Base-by-base conservation (phyloP, 2,888 invertebrate species). In the Liodrosophila aerea region DNA sequence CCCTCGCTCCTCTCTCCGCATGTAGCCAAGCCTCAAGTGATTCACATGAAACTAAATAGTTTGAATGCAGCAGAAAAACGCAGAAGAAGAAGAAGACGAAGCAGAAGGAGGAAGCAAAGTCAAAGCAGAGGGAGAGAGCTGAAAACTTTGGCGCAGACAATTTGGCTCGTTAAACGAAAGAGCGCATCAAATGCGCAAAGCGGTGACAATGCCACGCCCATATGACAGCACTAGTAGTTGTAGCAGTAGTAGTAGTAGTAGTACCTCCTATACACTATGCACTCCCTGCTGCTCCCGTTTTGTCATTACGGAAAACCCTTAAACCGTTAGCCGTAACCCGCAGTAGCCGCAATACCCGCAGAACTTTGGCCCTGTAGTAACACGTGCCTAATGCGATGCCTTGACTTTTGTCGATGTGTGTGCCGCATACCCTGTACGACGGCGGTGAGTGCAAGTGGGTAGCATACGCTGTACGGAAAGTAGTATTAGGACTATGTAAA, bases 111-210 rank as follows among this genome's bases (percentile, higher is more conserved):
- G n/a, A n/a, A n/a, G n/a, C n/a, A n/a, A 33, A 8, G 12, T 11
- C 9, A 39, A 4, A 11, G 18, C n/a, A 16, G 7, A 7, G 33
- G 47, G 36, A 50, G 53, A 53, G 52, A 51, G 39, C 31, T 60
- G 15, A 22, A 16, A 76, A 67, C 57, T 68, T 62, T 56, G 37
- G 53, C 13, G 41, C 49, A 52, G 50, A 68, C 61, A 77, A 75
- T 77, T 64, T 65, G 68, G 59, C 75, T 74, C 64, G 78, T 77
- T 74, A 77, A 72, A 64, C 56, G 53, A 49, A 60, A 71, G 56
- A 50, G 58, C 40, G 72, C 73, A 53, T 67, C 67, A 73, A 71
- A 54, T 73, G 67, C 49, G 71, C 56, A 62, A 50, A 68, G 49
- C 58, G 46, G 51, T 52, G 54, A 64, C 51, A 56, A 31, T 56